Percentiles rank a stretch among this genome's conserved stretches.
Conservation (phyloP, 2,797 vertebrate genomes). For the Graptemys geographica region DNA sequence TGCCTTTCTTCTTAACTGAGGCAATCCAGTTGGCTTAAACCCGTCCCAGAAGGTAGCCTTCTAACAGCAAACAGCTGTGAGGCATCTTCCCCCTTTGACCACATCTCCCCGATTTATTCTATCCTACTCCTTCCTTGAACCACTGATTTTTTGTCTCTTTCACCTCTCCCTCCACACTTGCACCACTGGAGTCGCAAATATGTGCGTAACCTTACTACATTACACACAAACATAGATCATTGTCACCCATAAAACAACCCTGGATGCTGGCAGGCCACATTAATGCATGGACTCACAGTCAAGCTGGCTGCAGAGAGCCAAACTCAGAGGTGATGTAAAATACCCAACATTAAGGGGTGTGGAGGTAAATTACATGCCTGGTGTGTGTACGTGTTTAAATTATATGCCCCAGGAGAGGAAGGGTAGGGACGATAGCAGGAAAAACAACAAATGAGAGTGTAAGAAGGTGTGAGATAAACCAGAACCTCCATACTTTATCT, state of each 20-base stretch:
- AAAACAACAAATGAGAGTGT: neutral
- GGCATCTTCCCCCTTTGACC: neutral
- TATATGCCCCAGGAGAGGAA: neutral
- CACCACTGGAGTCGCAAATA: neutral
- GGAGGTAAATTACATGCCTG: neutral
- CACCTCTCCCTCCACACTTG: neutral
- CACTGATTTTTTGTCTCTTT: neutral
- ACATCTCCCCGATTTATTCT: neutral
- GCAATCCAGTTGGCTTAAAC: neutral
- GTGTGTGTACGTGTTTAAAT: neutral
- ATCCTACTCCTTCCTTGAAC: neutral
- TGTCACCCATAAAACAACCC: neutral
- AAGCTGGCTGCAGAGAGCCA: neutral
- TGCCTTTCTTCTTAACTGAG: neutral
- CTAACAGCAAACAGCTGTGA: neutral
- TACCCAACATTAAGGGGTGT: neutral
- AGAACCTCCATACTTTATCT: neutral
- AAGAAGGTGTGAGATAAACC: neutral
- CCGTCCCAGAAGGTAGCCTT: neutral
- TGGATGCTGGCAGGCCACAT: neutral
- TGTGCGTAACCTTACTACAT: fast-evolving
- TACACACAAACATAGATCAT: neutral
- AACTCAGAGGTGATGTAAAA: neutral
- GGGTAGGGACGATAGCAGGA: neutral
- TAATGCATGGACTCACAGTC: neutral